Conservation (phyloP, 2,113 vertebrate genomes). For the Hippoglossus stenolepis region DNA sequence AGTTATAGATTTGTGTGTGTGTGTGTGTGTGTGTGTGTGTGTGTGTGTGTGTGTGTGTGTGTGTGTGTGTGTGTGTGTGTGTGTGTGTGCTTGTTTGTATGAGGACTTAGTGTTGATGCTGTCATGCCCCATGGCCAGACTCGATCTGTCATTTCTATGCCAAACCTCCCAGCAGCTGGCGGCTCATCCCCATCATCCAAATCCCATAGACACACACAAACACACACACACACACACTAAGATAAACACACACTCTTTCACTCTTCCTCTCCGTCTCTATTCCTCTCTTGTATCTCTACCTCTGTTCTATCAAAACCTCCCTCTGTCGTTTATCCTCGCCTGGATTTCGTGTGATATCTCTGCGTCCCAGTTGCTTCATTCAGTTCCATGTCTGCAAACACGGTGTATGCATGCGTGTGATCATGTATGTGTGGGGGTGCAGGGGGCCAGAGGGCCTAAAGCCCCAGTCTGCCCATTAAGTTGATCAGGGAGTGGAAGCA, state of each 20-base stretch:
- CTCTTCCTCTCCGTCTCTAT: not conserved
- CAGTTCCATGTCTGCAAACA: constrained; percentile 31
- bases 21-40: not conserved
- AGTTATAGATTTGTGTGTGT: constrained; percentile 19
- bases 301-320: constrained; percentile 5
- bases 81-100: constrained; percentile 18
- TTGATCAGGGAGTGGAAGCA: constrained; percentile 62
- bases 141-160: constrained; percentile 46
- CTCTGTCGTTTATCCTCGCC: constrained; percentile 7
- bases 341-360: constrained; percentile 32
- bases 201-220: constrained; percentile 10
- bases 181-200: constrained; percentile 34
- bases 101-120: constrained; percentile 24
- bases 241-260: not conserved
- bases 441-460: constrained; percentile 45
- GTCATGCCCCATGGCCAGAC: constrained; percentile 42
- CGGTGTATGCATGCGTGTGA: constrained; percentile 17
- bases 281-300: not conserved
- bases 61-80: not conserved
- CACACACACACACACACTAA: not conserved
- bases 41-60: not conserved
- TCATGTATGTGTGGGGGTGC: constrained; percentile 15
- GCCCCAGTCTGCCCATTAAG: constrained; percentile 63
- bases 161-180: constrained; percentile 53
- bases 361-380: constrained; percentile 50